Base-by-base conservation (phyloP, 2,113 vertebrate genomes). In the Anoplopoma fimbria region DNA sequence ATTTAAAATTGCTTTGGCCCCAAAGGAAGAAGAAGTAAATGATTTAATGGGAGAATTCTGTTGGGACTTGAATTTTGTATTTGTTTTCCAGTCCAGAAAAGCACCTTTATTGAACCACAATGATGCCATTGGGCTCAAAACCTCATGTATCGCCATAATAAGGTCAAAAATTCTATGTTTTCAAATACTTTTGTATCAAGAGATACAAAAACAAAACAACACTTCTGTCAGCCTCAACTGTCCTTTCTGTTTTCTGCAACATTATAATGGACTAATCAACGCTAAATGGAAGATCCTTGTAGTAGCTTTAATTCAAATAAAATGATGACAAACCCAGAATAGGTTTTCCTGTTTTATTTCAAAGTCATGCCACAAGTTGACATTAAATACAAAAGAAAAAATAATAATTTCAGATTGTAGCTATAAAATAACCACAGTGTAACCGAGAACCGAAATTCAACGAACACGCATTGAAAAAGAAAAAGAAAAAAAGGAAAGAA, bases 331-430 rank as follows among this genome's bases (percentile, higher is more conserved):
- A 81, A 70, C 65, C 12, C 79, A 42, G 5, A 31, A n/a, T 4
- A 57, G 8, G 33, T 91, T 95, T 92, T 88, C 6, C 36, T n/a
- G 7, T 95, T 95, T 96, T 95, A 96, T 95, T 96, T 95, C 80
- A 96, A 95, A 95, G 89, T 95, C 95, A 96, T 96, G 95, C 95
- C 95, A 96, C 95, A 95, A 96, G 92, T 95, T 95, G 93, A 96
- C 95, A 95, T 95, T 93, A 93, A 95, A 95, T 95, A 95, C 91
- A 95, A 96, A 95, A 95, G 79, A 92, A 93, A 90, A 91, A 93
- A 90, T 61, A 76, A 85, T 85, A 63, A 86, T 79, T 93, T 91
- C 80, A 76, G 75, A 90, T 91, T 40, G 68, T 85, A 93, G 91
- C 93, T 94, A 93, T 88, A 94, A 95, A 95, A 95, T 91, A 94